phyloP scores from a whole-genome alignment of 2,113 vertebrate genomes.

The Halichoeres trimaculatus region DNA sequence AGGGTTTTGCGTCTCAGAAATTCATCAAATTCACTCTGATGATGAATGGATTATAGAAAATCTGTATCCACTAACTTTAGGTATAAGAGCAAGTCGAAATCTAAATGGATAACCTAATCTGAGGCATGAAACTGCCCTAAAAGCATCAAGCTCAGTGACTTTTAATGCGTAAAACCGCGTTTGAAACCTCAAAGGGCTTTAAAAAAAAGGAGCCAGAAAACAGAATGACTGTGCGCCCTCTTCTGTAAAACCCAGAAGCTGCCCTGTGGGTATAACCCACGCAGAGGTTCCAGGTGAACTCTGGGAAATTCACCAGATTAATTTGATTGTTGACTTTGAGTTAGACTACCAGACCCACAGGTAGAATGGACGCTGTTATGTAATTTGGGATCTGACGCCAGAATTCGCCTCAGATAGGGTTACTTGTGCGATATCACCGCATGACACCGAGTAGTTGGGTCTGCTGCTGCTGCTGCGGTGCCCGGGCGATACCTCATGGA shows the following conservation, averaged over 20 bases:
- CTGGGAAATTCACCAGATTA: background rate
- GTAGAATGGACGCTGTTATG: background rate
- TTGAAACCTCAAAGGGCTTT: conserved; percentile 20
- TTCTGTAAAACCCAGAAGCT: conserved; percentile 42
- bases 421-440: conserved; percentile 6
- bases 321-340: background rate
- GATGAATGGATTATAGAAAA: conserved; percentile 34
- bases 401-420: background rate
- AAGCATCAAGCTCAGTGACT: background rate
- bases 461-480: conserved; percentile 19
- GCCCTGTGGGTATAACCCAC: background rate
- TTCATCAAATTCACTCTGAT: conserved; percentile 6
- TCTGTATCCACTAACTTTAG: conserved; percentile 36
- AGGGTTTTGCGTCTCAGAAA: background rate
- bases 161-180: conserved; percentile 15
- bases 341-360: background rate
- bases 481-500: background rate
- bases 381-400: background rate
- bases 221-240: conserved; percentile 63
- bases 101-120: background rate
- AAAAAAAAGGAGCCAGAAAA: background rate
- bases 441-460: background rate
- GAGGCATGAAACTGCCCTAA: conserved; percentile 10
- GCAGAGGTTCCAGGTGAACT: background rate
- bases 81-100: background rate